Percentiles rank a stretch among this genome's conserved stretches.
These are phyloP conservation scores for Orthonevra nobilis DNA, from an alignment of 2,888 invertebrate genomes.

Conservation along the genomic window DNA sequence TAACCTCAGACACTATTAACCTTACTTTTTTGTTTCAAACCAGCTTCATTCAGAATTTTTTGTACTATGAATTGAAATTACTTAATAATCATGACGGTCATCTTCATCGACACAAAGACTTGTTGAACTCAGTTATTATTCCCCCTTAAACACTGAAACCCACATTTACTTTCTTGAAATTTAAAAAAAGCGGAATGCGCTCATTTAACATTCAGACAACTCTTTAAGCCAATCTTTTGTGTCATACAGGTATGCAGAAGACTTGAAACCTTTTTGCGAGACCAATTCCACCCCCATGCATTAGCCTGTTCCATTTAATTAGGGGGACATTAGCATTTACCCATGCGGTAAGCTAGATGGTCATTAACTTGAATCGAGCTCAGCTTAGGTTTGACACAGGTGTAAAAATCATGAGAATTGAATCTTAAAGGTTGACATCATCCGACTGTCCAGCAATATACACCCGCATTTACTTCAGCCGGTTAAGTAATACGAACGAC, in stretches of 20 bases:
- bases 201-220: neutral
- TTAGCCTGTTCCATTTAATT: neutral
- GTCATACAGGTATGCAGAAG: slow-evolving; percentile 1
- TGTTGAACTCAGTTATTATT: too few species aligned
- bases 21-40: too few species aligned
- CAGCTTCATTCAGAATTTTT: too few species aligned
- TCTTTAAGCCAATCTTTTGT: slow-evolving; percentile 2
- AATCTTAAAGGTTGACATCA: slow-evolving; percentile 36
- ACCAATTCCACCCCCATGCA: slow-evolving; percentile 13
- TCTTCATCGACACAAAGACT: too few species aligned
- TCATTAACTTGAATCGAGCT: slow-evolving; percentile 34
- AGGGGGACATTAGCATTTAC: slow-evolving; percentile 10
- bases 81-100: too few species aligned
- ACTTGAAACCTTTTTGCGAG: slow-evolving; percentile 10
- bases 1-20: too few species aligned
- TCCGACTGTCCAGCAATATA: slow-evolving; percentile 13
- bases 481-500: slow-evolving; percentile 18
- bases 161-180: too few species aligned
- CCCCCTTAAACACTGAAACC: too few species aligned
- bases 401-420: slow-evolving; percentile 29
- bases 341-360: slow-evolving; percentile 17
- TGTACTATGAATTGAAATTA: too few species aligned
- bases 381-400: slow-evolving; percentile 30
- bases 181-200: too few species aligned
- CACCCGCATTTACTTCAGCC: slow-evolving; percentile 53